These are phyloP conservation scores for Colletes collaris DNA, from an alignment of 2,888 invertebrate species.

Conservation along the genomic window DNA sequence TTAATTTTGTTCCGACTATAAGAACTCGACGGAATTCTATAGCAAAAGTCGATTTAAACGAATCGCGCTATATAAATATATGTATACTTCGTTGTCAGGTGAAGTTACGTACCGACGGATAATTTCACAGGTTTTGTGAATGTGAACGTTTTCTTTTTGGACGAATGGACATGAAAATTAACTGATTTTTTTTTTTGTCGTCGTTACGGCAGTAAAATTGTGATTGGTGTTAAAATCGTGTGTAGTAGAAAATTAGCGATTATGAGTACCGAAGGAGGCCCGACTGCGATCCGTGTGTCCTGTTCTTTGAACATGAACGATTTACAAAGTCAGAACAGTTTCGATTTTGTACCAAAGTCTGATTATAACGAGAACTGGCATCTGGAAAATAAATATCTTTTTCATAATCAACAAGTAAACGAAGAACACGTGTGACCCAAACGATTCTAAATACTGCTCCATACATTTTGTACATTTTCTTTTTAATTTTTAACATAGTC, in stretches of 20 bases:
- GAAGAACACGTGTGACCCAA: neutral
- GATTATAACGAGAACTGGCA: constrained; percentile 52
- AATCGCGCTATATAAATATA: neutral
- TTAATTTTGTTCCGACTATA: neutral
- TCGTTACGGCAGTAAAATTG: constrained; percentile 29
- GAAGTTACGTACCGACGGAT: constrained; percentile 11
- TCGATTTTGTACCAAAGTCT: constrained; percentile 52
- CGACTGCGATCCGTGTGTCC: constrained; percentile 30
- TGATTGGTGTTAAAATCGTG: constrained; percentile 28
- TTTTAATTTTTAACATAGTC: neutral
- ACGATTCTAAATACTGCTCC: neutral
- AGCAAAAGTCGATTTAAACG: constrained; percentile 26
- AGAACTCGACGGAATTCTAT: neutral
- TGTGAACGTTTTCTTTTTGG: constrained; percentile 22
- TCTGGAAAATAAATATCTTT: constrained; percentile 53
- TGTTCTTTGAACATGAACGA: constrained; percentile 38
- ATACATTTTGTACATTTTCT: neutral
- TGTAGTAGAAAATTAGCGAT: constrained; percentile 28
- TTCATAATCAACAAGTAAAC: constrained; percentile 53
- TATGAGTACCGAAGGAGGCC: constrained; percentile 39
- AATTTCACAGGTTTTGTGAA: constrained; percentile 31
- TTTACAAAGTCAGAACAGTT: constrained; percentile 42
- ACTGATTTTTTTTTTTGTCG: constrained; percentile 19
- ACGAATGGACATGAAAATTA: constrained; percentile 43
- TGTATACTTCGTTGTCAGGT: constrained; percentile 35